Percentiles rank a stretch among this genome's conserved stretches.
These are phyloP conservation scores for Hylaeus volcanicus DNA, from an alignment of 1,140 invertebrate species.

Conservation along the genomic window DNA sequence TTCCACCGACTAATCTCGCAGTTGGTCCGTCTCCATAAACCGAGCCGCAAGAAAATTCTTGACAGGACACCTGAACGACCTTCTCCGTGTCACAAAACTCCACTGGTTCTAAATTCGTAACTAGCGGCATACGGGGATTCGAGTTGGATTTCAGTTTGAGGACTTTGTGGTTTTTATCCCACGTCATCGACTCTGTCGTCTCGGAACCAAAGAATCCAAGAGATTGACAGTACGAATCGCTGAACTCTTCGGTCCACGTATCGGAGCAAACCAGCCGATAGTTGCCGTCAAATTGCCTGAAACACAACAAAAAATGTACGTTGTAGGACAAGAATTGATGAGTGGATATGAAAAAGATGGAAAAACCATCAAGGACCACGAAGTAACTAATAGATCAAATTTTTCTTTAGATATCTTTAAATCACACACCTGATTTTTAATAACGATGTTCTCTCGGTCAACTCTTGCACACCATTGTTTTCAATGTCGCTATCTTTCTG, in stretches of 20 bases:
- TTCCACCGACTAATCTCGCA: slow-evolving; percentile 80
- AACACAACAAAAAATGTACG: slow-evolving; percentile 42
- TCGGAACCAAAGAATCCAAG: slow-evolving; percentile 81
- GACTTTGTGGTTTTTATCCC: slow-evolving; percentile 61
- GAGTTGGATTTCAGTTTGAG: slow-evolving; percentile 76
- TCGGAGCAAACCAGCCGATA: slow-evolving; percentile 80
- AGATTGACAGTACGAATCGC: slow-evolving; percentile 81
- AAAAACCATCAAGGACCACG: no score
- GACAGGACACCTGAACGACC: slow-evolving; percentile 81
- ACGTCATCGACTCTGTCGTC: slow-evolving; percentile 70
- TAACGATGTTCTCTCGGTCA: slow-evolving; percentile 43
- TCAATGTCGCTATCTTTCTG: slow-evolving; percentile 49
- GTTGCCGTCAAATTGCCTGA: slow-evolving; percentile 74
- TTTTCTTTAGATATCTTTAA: no score
- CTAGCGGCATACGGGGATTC: slow-evolving; percentile 67
- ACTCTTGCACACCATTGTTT: slow-evolving; percentile 7
- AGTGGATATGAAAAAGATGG: no score
- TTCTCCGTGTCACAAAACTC: slow-evolving; percentile 77
- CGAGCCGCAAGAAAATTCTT: slow-evolving; percentile 82
- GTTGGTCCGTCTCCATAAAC: slow-evolving; percentile 74
- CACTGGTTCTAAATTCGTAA: slow-evolving; percentile 76
- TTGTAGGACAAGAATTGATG: neutral
- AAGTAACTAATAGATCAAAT: no score
- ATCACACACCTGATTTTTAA: slow-evolving; percentile 71
- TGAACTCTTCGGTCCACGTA: slow-evolving; percentile 81